Conservation (phyloP, 2,113 vertebrate genomes). For the Triplophysa tibetana region DNA sequence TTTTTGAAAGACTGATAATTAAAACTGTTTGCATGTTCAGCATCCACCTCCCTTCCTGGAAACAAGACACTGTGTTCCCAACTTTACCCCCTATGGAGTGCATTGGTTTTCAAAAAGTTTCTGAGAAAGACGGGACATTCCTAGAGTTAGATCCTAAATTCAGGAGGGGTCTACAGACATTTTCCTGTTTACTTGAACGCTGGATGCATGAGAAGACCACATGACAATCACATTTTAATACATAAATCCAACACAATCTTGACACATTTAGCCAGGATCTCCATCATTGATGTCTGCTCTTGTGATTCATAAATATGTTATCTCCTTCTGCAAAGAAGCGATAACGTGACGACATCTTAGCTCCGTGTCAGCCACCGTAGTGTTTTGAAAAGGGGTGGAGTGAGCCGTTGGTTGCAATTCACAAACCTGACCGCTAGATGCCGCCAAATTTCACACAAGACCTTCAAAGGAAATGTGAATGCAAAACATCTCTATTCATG, state of each 20-base stretch:
- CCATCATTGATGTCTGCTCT: too few relatives aligned
- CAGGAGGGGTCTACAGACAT: background rate
- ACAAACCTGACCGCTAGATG: too few relatives aligned
- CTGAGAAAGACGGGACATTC: slow-evolving; percentile 20
- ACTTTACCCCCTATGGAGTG: slow-evolving; percentile 27
- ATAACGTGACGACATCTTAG: too few relatives aligned
- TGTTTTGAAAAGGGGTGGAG: too few relatives aligned
- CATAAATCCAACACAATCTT: background rate
- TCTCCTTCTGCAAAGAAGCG: too few relatives aligned
- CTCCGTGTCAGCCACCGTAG: too few relatives aligned
- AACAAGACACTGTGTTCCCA: slow-evolving; percentile 23
- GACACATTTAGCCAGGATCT: too few relatives aligned
- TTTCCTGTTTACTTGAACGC: slow-evolving; percentile 1
- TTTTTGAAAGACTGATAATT: background rate
- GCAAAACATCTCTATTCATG: too few relatives aligned
- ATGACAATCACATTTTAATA: background rate
- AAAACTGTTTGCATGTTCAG: slow-evolving; percentile 1
- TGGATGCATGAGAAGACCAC: background rate
- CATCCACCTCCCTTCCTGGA: slow-evolving; percentile 24
- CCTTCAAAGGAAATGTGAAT: too few relatives aligned
- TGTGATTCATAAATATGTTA: too few relatives aligned
- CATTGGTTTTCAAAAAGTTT: slow-evolving; percentile 10
- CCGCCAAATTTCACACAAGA: too few relatives aligned
- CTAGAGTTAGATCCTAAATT: background rate
- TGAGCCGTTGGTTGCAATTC: too few relatives aligned